Evolutionary conservation across 1,140 invertebrate genomes (phyloP).

Genomic region (Cotesia typhae): DNA sequence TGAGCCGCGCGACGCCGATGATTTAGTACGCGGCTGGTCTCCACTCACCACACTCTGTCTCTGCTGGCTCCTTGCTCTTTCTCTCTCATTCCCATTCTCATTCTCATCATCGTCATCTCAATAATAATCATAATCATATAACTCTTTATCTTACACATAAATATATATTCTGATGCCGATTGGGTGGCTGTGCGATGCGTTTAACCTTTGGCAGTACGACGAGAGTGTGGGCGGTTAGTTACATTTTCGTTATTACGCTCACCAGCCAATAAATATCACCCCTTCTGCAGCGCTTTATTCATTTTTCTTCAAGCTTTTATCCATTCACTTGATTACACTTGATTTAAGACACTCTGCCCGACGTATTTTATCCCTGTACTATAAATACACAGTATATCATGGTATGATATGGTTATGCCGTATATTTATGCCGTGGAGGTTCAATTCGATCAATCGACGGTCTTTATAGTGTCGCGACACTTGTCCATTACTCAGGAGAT

Average conservation of each 20-base stretch:
- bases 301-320: not conserved
- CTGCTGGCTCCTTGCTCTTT: constrained; percentile 12
- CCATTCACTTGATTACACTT: constrained; percentile 1
- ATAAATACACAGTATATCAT: too few relatives aligned
- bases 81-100: constrained; percentile 1
- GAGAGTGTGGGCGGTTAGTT: constrained; percentile 50
- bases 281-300: not conserved
- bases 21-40: constrained; percentile 54
- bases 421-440: not conserved
- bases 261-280: constrained; percentile 44
- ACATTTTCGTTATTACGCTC: constrained; percentile 54
- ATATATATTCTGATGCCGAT: constrained; percentile 14
- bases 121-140: not conserved
- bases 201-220: constrained; percentile 52
- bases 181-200: constrained; percentile 33
- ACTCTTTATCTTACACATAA: not conserved
- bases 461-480: constrained; percentile 7
- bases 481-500: constrained; percentile 23
- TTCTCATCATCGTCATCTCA: too few relatives aligned
- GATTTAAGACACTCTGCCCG: not conserved
- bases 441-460: constrained; percentile 19
- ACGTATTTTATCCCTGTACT: too few relatives aligned
- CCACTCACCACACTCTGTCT: constrained; percentile 4
- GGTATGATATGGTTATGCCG: too few relatives aligned
- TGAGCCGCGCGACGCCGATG: constrained; percentile 62